These are phyloP conservation scores for Dipodomys stephensi DNA, from an alignment of 2,113 vertebrate genomes.

Conservation along the genomic window DNA sequence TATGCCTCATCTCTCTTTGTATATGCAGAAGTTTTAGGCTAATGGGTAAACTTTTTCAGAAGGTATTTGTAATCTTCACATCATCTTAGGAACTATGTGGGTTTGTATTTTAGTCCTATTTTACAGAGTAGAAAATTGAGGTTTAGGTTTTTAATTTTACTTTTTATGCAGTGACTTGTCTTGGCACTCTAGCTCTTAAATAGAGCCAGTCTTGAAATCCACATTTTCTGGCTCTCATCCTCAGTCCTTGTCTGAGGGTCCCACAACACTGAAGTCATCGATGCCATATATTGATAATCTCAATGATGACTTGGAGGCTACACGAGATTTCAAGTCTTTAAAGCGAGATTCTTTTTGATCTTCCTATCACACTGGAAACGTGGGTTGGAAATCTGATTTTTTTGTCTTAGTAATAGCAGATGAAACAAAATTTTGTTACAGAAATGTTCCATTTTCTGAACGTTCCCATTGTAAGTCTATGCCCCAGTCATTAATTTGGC, in stretches of 20 bases:
- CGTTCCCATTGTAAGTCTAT: background rate
- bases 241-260: conserved; percentile 37
- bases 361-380: conserved; percentile 17
- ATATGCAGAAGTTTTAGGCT: background rate
- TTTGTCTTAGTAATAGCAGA: background rate
- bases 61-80: background rate
- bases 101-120: background rate
- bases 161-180: background rate
- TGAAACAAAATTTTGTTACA: conserved; percentile 38
- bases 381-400: conserved; percentile 50
- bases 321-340: conserved; percentile 55
- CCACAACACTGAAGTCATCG: conserved; percentile 62
- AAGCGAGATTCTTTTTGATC: conserved; percentile 64
- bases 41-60: background rate
- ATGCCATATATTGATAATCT: conserved; percentile 57
- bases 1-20: background rate
- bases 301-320: conserved; percentile 10
- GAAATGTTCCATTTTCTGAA: conserved; percentile 45
- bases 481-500: background rate
- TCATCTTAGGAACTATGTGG: background rate
- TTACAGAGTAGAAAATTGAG: conserved; percentile 33
- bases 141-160: background rate
- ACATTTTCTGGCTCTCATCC: conserved; percentile 48
- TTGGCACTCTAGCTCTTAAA: background rate
- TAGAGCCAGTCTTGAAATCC: conserved; percentile 29